Evolutionary conservation across 2,797 vertebrate genomes (phyloP).

Genomic region (Ara ararauna): DNA sequence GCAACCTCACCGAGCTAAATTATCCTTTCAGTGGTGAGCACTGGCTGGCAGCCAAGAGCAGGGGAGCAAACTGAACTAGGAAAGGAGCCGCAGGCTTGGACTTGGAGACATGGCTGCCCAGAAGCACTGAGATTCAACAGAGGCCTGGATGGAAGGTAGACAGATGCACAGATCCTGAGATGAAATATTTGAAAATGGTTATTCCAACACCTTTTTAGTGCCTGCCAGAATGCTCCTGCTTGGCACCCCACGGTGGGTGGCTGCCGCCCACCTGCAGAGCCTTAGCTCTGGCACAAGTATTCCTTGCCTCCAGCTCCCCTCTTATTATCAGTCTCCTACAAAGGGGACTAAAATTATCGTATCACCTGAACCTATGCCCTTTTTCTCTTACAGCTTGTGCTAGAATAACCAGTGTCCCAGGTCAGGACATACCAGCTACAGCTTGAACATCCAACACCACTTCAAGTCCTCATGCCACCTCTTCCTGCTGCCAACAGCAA

Average conservation of each 20-base stretch:
- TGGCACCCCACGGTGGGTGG: neutral
- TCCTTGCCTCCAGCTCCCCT: neutral
- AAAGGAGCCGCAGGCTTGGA: neutral
- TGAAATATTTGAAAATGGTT: neutral
- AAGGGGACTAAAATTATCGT: neutral
- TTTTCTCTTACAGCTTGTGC: neutral
- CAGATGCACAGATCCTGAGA: neutral
- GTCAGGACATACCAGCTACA: neutral
- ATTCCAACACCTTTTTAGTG: neutral
- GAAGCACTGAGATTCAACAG: neutral
- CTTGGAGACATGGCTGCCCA: neutral
- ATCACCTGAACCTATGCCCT: too few species aligned
- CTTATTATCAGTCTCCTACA: neutral
- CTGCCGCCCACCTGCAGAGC: neutral
- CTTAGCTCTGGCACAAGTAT: neutral
- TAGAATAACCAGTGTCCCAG: neutral
- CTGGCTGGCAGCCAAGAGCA: neutral
- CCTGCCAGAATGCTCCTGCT: neutral
- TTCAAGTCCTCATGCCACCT: too few species aligned
- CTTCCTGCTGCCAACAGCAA: neutral
- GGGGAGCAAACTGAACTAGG: neutral
- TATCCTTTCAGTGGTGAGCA: neutral
- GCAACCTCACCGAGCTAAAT: neutral
- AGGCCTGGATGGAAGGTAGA: neutral
- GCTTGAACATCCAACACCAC: neutral